Base-by-base conservation (phyloP, 2,888 invertebrate genomes). In the Trachelus stipa region DNA sequence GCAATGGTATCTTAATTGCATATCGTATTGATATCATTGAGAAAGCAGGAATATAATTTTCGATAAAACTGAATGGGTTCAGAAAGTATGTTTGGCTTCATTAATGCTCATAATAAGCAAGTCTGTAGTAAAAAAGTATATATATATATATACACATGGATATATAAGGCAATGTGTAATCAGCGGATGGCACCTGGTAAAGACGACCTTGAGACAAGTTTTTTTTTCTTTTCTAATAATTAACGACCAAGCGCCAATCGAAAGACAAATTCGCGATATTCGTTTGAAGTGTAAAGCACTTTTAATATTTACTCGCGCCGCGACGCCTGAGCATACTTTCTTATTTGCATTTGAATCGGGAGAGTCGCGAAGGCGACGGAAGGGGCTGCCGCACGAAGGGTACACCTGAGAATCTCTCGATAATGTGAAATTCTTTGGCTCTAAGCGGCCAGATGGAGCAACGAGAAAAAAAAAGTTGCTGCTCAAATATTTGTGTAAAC, bases 161-260 rank as follows among this genome's bases (percentile, higher is more conserved):
- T 56, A 2, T 56, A 56, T 1, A 9, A 6, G 6, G 40, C 9
- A 40, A 56, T 56, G 40, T 56, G 23, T 56, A 56, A 56, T 23
- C 40, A 56, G 40, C 23, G 23, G 6, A 56, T 15, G 23, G 40
- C 23, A 56, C 23, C 6, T 23, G 15, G 40, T 23, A 56, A 56
- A 23, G 23, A 56, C 23, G 15, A 56, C 40, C 40, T 56, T 56
- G 23, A 56, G 1, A 56, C 2, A 9, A 9, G 23, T 9, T 56
- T 56, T 56, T 56, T 23, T 40, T 6, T 37, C 4, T 0, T 37
- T 4, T 3, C 34, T 23, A 30, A 15, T 76, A 30, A 76, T 73
- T 76, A 76, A 40, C 76, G 73, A n/a, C 76, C 23, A 30, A 40
- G 12, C 76, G 76, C 33, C 40, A 76, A 76, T 35, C 34, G 68